A percentile compares a stretch with the other conserved stretches of the same genome.
Conservation (phyloP, 1,140 invertebrate genomes). For the Drosophila tristis region DNA sequence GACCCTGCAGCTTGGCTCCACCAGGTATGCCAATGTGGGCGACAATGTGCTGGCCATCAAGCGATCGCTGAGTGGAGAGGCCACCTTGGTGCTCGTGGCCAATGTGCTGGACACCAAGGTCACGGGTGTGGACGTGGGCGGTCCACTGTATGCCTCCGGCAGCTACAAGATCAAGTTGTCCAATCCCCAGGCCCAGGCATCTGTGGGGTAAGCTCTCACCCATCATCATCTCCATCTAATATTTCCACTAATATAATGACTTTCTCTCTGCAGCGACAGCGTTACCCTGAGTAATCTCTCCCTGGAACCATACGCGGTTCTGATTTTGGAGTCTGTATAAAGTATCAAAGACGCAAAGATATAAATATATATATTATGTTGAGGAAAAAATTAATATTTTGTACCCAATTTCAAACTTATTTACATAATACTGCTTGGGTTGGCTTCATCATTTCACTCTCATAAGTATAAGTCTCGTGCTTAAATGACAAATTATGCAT, state of each 20-base stretch:
- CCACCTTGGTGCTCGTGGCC: conserved; percentile 62
- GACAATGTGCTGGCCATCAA: conserved; percentile 68
- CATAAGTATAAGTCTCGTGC: no score
- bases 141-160: conserved; percentile 36
- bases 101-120: conserved; percentile 56
- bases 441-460: no score
- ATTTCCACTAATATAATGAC: neutral
- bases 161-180: conserved; percentile 57
- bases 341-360: conserved; percentile 71
- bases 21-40: conserved; percentile 61
- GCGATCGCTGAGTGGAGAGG: conserved; percentile 44
- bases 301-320: conserved; percentile 60
- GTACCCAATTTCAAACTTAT: no score
- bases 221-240: conserved; percentile 9
- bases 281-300: conserved; percentile 52
- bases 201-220: conserved; percentile 56
- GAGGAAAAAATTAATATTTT: no score
- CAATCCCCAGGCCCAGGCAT: conserved; percentile 49
- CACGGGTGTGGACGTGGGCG: conserved; percentile 48
- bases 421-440: no score
- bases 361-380: conserved; percentile 7
- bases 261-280: conserved; percentile 19
- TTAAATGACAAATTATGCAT: no score
- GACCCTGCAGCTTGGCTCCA: conserved; percentile 83
- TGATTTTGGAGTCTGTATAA: conserved; percentile 69